Evolutionary conservation across 2,797 vertebrate genomes (phyloP), one percentile per base, ranked within the genome.

Genomic region (Carapus acus): DNA sequence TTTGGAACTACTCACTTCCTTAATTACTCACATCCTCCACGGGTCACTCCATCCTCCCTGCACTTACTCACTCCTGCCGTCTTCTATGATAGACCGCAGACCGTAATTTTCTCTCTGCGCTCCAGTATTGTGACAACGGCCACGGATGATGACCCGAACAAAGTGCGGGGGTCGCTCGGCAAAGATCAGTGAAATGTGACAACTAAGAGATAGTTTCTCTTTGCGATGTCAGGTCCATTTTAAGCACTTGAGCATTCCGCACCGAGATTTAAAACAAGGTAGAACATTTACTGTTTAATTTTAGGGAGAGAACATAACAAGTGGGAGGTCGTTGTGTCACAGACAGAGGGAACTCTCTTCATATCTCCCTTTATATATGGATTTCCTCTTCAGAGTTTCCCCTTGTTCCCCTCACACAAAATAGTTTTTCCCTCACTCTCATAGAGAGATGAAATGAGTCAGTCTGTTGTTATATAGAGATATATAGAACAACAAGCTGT

Each of bases 201-300:
- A 15, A 54, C 58, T 57, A 39, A 52, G 46, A 62, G 69, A 29
- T 66, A 69, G 74, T 84, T 83, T 83, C 73, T 82, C 82, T 64
- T 20, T 7, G 56, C 38, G 58, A 67, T 69, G 82, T 67, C 74
- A 86, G 74, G 67, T 83, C 76, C 76, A 79, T 65, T 76, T 78
- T 34, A 46, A 71, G 78, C 49, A 9, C 65, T 46, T 53, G 70
- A 27, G 72, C 62, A 75, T 83, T 77, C 83, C 76, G 78, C 76
- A 75, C 44, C 50, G 58, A 52, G 65, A 65, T 67, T 67, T 66
- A 65, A 75, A 65, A 69, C 16, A 7, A 54, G 44, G n/a, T n/a
- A n/a, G n/a, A n/a, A n/a, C n/a, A n/a, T n/a, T n/a, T n/a, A n/a
- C n/a, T n/a, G n/a, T n/a, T n/a, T n/a, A n/a, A n/a, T n/a, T n/a